Evolutionary conservation across 2,113 vertebrate species (phyloP).

Genomic region (Gallinago media): DNA sequence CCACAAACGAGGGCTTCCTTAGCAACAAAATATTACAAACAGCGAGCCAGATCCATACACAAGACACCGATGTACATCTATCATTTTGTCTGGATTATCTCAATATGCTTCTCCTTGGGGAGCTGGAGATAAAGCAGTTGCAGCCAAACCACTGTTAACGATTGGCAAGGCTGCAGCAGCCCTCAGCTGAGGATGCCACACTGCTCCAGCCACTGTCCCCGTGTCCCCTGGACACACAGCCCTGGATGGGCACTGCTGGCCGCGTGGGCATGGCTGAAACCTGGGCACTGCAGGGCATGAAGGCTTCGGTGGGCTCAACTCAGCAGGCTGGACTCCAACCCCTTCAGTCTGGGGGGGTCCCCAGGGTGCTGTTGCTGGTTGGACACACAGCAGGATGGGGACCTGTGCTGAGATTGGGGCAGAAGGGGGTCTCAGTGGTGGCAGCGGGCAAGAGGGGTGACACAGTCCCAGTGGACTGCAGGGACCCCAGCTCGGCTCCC

Average conservation of each 20-base stretch:
- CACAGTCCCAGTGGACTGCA: rapidly evolving
- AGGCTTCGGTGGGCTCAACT: not conserved
- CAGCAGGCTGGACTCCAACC: rapidly evolving
- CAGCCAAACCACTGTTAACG: not conserved
- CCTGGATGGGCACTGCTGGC: not conserved
- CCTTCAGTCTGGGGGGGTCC: rapidly evolving
- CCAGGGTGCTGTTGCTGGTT: rapidly evolving
- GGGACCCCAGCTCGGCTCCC: not conserved
- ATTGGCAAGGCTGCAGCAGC: not conserved
- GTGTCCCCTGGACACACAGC: rapidly evolving
- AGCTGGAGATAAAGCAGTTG: not conserved
- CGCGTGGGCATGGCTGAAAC: rapidly evolving
- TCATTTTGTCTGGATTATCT: slow-evolving; percentile 54
- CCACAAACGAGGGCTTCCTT: slow-evolving; percentile 49
- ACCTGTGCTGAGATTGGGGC: rapidly evolving
- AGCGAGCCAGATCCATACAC: slow-evolving; percentile 29
- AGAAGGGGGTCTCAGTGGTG: rapidly evolving
- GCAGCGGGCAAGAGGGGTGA: not conserved
- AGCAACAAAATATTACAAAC: slow-evolving; percentile 31
- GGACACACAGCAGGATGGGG: rapidly evolving
- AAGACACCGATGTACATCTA: slow-evolving; percentile 12
- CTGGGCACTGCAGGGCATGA: rapidly evolving
- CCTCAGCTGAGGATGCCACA: rapidly evolving
- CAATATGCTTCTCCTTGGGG: not conserved
- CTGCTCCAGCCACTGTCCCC: not conserved